These are phyloP conservation scores for Lepeophtheirus nordmannii DNA, from an alignment of 2,888 invertebrate species.

Conservation along the genomic window DNA sequence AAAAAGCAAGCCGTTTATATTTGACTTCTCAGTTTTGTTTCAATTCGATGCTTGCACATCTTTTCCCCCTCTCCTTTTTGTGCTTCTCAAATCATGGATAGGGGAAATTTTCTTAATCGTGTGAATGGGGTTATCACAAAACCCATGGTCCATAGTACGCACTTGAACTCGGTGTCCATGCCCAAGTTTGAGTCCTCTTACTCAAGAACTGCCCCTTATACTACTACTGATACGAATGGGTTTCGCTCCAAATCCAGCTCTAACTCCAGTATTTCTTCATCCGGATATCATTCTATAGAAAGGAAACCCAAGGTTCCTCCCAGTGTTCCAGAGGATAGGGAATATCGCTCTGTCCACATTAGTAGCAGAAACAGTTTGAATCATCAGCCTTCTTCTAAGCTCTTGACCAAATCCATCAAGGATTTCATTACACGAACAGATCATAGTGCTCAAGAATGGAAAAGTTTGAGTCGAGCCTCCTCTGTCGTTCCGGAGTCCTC, in stretches of 20 bases:
- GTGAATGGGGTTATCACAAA: not conserved
- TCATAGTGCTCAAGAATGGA: slow-evolving; percentile 77
- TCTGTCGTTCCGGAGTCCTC: slow-evolving; percentile 6
- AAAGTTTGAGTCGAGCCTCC: slow-evolving; percentile 29
- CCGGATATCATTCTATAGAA: not conserved
- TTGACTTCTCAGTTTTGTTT: too few relatives aligned
- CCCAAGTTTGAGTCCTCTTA: too few relatives aligned
- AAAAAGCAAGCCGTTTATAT: not conserved
- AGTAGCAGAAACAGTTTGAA: not conserved
- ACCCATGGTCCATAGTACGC: not conserved
- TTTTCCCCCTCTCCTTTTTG: slow-evolving; percentile 1
- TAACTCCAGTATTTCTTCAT: not conserved
- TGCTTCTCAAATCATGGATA: not conserved
- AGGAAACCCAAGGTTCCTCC: not conserved
- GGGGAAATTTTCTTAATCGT: not conserved
- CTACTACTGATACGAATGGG: not conserved
- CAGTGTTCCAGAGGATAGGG: not conserved
- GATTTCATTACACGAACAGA: slow-evolving; percentile 66
- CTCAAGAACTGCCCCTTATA: too few relatives aligned
- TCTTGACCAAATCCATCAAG: slow-evolving; percentile 54
- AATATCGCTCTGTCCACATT: not conserved
- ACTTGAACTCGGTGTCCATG: too few relatives aligned
- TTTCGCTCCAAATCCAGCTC: not conserved
- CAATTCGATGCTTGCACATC: too few relatives aligned
- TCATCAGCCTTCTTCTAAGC: not conserved